A percentile compares a stretch with the other conserved stretches of the same genome.
Evolutionary conservation across 2,113 vertebrate species (phyloP).

Genomic region (Prunella fulvescens): DNA sequence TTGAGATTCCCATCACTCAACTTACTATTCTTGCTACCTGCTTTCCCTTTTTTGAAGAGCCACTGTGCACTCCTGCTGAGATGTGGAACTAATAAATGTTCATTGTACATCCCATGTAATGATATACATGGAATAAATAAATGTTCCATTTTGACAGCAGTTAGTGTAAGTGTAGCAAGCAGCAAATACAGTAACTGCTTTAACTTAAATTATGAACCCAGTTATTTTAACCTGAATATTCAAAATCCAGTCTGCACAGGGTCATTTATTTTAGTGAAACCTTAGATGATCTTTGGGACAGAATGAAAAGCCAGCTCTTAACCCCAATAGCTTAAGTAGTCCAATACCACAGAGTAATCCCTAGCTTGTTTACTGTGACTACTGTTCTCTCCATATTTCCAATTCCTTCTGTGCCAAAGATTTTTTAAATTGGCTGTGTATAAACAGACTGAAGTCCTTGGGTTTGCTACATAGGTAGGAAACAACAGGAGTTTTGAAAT

Average conservation of each 20-base stretch:
- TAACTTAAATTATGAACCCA: neutral
- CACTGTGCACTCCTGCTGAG: neutral
- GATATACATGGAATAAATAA: neutral
- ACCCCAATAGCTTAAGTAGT: neutral
- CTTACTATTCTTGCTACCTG: neutral
- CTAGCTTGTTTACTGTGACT: neutral
- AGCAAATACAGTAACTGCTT: neutral
- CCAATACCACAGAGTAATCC: neutral
- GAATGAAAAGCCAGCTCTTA: conserved; percentile 9
- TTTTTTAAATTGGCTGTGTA: neutral
- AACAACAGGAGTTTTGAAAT: neutral
- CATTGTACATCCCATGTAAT: neutral
- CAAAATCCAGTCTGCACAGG: neutral
- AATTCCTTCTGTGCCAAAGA: neutral
- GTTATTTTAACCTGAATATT: neutral
- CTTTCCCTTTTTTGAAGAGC: neutral
- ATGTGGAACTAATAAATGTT: neutral
- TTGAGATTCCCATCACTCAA: neutral
- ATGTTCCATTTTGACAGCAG: neutral
- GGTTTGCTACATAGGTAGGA: neutral
- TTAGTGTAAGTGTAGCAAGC: neutral
- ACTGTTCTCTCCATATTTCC: neutral
- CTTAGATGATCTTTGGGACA: neutral
- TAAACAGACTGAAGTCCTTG: neutral
- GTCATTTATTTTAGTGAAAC: neutral